Base-by-base conservation (phyloP, 2,888 invertebrate species). In the Pristionchus exspectatus region DNA sequence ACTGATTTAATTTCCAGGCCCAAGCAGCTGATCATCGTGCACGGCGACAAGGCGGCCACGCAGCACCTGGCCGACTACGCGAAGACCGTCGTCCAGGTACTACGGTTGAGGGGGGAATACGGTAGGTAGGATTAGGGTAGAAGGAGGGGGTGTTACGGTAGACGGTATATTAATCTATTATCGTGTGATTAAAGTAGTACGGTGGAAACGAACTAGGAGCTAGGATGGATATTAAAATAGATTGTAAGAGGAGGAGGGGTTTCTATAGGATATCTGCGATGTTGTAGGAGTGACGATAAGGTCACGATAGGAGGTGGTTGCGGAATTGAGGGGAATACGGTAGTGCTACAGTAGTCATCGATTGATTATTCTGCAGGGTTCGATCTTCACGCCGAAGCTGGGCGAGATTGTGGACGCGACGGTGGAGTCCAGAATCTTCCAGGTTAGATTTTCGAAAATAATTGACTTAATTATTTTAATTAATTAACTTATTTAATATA, bases 391-490 rank as follows among this genome's bases (percentile, higher is more conserved):
- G 3, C 99, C 99, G 0, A 96, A 96, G 18, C 91, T 95, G 10
- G 95, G 95, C 0, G 98, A 98, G 94, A 96, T 97, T 0, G 97
- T 99, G 7, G 99, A 99, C 95, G 98, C 98, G 0, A 99, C 99
- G 0, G 98, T 98, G 0, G 99, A 99, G 95, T 98, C 98, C 0
- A 98, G 98, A 94, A 99, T 99, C 93, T 99, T 98, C 95, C 99
- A 99, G 96, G 74, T 21, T n/a, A 38, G n/a, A 24, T 81, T 30
- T 27, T 83, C 27, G 54, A 50, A 83, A 83, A 66, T 86, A 63
- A 74, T 38, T 77, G 16, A 24, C 33, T 81, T 44, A 81, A 83
- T 12, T 44, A 9, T 50, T 50, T 50, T 50, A 50, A 50, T 50
- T 50, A 50, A 50, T 50, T 50, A 50, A 2, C 4, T 81, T 44